Base-by-base conservation (phyloP, 2,113 vertebrate species). In the Cavia aperea region DNA sequence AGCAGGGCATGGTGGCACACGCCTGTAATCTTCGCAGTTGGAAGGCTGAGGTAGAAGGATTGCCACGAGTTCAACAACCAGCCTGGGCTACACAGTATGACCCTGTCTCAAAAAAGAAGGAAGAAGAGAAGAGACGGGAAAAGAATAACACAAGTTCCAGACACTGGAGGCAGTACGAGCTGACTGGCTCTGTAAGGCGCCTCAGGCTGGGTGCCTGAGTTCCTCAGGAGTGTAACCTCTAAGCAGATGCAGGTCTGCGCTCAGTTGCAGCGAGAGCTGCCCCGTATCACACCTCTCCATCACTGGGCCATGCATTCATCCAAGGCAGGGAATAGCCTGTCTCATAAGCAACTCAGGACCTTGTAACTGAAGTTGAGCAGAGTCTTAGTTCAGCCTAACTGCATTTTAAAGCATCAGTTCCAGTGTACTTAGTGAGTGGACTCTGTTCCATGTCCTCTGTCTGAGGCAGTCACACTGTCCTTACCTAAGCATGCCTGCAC, bases 401-500 rank as follows among this genome's bases (percentile, higher is more conserved):
- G 63, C 82, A 93, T 54, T 91, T 85, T 51, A 77, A 31, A 77
- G 26, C 26, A 31, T 31, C 3, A 8, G 46, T 49, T 6, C 29
- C 46, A 31, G 46, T 51, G 46, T 24, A 86, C 58, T 88, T 46
- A 63, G 16, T 39, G 77, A 91, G 63, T 63, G 54, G 4, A 88
- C 91, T 86, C 70, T 54, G 84, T 83, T 62, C 96, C 23, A 54
- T 15, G 81, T 54, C 8, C 8, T 89, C 15, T 85, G 58, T 51
- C 66, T 85, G 82, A 75, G 93, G 89, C 5, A 21, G 15, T 43
- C 46, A 33, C 90, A 81, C 93, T 79, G 24, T 36, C 51, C 99
- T 97, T 95, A 99, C 99, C 98, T 95, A 99, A 97, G 97, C 98
- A 99, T 13, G 99, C 99, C 91, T 99, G 99, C 51, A 99, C 98